A percentile compares a stretch with the other conserved stretches of the same genome.
phyloP scores from a whole-genome alignment of 2,888 invertebrate species.

The Bellardia bayeri region DNA sequence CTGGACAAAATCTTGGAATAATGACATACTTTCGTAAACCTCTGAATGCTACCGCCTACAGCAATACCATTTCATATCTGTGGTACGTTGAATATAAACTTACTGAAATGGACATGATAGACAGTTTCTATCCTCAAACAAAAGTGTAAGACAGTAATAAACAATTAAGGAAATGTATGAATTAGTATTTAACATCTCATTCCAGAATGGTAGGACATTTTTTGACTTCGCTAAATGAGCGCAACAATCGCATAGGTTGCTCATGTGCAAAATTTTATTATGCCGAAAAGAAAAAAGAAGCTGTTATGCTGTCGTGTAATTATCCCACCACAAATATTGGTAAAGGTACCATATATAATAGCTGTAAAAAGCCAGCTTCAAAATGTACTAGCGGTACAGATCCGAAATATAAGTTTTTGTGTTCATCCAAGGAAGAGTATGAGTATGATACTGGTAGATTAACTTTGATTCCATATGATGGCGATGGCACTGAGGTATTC shows the following conservation, averaged over 20 bases:
- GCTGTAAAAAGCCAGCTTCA: constrained; percentile 70
- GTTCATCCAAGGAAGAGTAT: constrained; percentile 40
- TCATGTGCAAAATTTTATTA: constrained; percentile 74
- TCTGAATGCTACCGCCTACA: neutral
- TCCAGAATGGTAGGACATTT: constrained; percentile 77
- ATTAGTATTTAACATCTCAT: constrained; percentile 40
- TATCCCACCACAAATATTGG: constrained; percentile 77
- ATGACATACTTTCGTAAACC: constrained; percentile 52
- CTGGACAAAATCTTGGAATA: constrained; percentile 78
- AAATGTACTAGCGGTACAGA: constrained; percentile 26
- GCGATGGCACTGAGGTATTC: constrained; percentile 37
- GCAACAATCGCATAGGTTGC: constrained; percentile 77
- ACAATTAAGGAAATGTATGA: neutral
- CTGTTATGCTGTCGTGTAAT: constrained; percentile 76
- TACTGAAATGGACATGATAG: constrained; percentile 27
- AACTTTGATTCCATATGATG: constrained; percentile 30
- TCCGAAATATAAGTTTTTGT: constrained; percentile 51
- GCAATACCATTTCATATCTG: constrained; percentile 16
- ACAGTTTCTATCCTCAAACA: constrained; percentile 15
- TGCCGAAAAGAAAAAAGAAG: constrained; percentile 38
- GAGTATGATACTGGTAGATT: neutral
- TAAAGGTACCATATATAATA: constrained; percentile 76
- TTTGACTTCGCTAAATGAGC: constrained; percentile 76
- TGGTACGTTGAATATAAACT: constrained; percentile 49
- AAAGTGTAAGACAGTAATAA: constrained; percentile 16